Percentiles rank a stretch among this genome's conserved stretches.
phyloP scores from a whole-genome alignment of 35 echinoderm and acorn worm genomes.

The Ptychodera flava region DNA sequence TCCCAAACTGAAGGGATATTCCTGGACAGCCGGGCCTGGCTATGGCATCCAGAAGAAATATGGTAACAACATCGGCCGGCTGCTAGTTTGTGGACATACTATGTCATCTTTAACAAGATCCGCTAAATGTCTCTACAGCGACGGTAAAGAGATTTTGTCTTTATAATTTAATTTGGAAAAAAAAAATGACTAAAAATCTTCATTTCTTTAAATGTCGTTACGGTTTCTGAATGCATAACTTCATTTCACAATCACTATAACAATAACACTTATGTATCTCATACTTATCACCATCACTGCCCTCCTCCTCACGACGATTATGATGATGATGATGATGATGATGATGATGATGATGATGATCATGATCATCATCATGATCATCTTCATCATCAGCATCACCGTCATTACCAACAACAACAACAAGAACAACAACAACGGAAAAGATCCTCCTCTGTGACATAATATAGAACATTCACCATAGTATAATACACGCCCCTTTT shows the following conservation, averaged over 20 bases:
- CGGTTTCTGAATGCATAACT: no score
- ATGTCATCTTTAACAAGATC: constrained; percentile 24
- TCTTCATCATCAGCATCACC: not conserved
- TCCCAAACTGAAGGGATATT: constrained; percentile 19
- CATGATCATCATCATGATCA: not conserved
- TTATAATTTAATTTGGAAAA: no score
- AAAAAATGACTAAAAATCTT: no score
- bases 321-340: not conserved
- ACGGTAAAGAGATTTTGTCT: constrained; percentile 44
- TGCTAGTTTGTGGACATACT: constrained; percentile 75
- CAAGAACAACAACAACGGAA: not conserved
- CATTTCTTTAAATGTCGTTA: no score
- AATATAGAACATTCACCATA: no score
- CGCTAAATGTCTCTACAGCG: constrained; percentile 70
- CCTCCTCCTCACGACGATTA: not conserved
- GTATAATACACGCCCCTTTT: no score
- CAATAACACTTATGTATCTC: no score
- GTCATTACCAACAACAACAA: not conserved
- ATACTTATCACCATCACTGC: not conserved
- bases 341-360: not conserved
- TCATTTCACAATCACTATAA: no score
- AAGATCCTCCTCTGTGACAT: no score
- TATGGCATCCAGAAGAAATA: constrained; percentile 83
- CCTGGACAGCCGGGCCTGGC: constrained; percentile 67
- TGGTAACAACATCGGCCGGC: constrained; percentile 58